phyloP scores from a whole-genome alignment of 2,888 invertebrate species.

The Calliphora vomitoria region DNA sequence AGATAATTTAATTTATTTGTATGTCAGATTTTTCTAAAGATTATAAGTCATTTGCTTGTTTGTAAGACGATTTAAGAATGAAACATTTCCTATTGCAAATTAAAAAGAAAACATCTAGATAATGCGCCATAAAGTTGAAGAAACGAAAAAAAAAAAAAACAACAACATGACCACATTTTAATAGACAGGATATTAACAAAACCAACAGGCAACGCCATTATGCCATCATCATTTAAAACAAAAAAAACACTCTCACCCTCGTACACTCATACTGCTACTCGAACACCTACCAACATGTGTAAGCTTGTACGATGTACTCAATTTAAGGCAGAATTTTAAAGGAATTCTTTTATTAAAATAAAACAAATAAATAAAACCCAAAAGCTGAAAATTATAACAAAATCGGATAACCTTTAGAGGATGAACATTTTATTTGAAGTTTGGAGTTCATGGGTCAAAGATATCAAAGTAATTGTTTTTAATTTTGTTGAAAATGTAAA shows the following conservation, averaged over 20 bases:
- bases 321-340: neutral
- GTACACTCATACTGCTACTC: neutral
- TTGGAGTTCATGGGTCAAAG: no score
- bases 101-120: neutral
- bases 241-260: neutral
- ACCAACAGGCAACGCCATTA: slow-evolving; percentile 11
- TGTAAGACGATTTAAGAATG: neutral
- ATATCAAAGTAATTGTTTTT: no score
- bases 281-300: neutral
- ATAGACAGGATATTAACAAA: slow-evolving; percentile 43
- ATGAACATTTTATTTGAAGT: no score
- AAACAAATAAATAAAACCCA: no score
- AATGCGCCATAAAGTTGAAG: neutral
- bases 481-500: no score
- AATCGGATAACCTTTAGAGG: no score
- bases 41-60: neutral
- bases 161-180: neutral
- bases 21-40: neutral
- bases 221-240: neutral
- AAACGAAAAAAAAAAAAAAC: neutral
- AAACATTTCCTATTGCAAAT: slow-evolving; percentile 9
- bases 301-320: neutral
- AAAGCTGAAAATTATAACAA: no score
- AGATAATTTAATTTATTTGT: neutral
- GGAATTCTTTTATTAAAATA: neutral